Evolutionary conservation across 2,113 vertebrate genomes (phyloP), one percentile per base, ranked within the genome.

Genomic region (Leptocoma aspasia): DNA sequence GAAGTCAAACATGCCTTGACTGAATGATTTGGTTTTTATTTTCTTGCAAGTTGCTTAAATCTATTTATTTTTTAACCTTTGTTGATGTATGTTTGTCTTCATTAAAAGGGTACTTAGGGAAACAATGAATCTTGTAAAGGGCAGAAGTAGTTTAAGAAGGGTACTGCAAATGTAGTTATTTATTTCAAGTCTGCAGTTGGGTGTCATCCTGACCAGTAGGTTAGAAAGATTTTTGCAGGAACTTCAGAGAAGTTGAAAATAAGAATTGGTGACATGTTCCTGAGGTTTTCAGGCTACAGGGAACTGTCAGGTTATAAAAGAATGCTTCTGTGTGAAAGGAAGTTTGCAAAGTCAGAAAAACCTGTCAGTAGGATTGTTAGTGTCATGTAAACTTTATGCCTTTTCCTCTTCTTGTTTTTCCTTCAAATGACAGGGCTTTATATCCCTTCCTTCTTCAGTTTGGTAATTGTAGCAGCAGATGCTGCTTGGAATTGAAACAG

Each of bases 401-500:
- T 66, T 63, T 49, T 87, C 68, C 50, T 85, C 13, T 35, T 45
- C 52, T 94, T 89, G 64, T 86, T 89, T 92, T 94, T 57, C 30
- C 65, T 75, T 73, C 78, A 86, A 53, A 83, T 73, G 11, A 30
- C 57, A 35, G 82, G 16, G 45, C 68, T 89, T 65, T 56, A 19
- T 24, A 47, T 59, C 65, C 59, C 39, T 92, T 83, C 35, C 82
- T 80, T 82, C 72, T 68, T 65, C 45, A 26, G 71, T 92, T 73
- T 44, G 69, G 82, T 89, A 90, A 94, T 56, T 91, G 85, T 92
- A 77, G 95, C 95, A 97, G 97, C 95, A 98, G 95, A 96, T 96
- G 82, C 92, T 88, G 91, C 94, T 97, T 92, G 94, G 93, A 96
- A 96, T 96, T 97, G 94, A 97, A 97, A 94, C 94, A 93, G 89